Conservation (phyloP, 2,113 vertebrate genomes). For the Ailuropoda melanoleuca region DNA sequence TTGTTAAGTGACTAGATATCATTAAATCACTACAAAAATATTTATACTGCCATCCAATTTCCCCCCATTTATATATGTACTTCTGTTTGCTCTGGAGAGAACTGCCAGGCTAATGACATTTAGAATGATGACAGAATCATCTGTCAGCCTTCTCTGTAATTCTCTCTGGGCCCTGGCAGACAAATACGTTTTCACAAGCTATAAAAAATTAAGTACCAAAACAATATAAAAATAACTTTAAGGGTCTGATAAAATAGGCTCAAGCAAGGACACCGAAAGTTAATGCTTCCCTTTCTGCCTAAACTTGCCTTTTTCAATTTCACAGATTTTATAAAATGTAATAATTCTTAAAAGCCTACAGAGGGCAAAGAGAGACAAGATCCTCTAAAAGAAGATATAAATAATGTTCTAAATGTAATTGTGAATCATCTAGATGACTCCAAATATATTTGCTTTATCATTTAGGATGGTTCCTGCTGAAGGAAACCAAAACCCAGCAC, state of each 20-base stretch:
- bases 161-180: slow-evolving; percentile 63
- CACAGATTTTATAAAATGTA: slow-evolving; percentile 53
- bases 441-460: not conserved
- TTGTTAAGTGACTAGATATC: slow-evolving; percentile 46
- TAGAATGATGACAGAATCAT: slow-evolving; percentile 67
- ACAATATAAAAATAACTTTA: slow-evolving; percentile 66
- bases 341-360: slow-evolving; percentile 29
- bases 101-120: slow-evolving; percentile 69
- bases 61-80: not conserved
- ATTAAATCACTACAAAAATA: slow-evolving; percentile 56
- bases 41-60: slow-evolving; percentile 45
- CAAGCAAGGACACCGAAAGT: slow-evolving; percentile 60
- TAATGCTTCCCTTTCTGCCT: slow-evolving; percentile 38
- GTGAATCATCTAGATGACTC: not conserved
- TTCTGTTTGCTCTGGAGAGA: slow-evolving; percentile 50
- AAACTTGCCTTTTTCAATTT: slow-evolving; percentile 36
- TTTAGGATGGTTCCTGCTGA: not conserved
- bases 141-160: slow-evolving; percentile 65
- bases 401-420: not conserved
- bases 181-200: slow-evolving; percentile 62
- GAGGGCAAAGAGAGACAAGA: slow-evolving; percentile 3
- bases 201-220: slow-evolving; percentile 60
- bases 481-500: not conserved
- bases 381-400: not conserved
- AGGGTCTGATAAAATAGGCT: slow-evolving; percentile 40